Conservation (phyloP, 2,888 invertebrate genomes). For the Artemia sinica region DNA sequence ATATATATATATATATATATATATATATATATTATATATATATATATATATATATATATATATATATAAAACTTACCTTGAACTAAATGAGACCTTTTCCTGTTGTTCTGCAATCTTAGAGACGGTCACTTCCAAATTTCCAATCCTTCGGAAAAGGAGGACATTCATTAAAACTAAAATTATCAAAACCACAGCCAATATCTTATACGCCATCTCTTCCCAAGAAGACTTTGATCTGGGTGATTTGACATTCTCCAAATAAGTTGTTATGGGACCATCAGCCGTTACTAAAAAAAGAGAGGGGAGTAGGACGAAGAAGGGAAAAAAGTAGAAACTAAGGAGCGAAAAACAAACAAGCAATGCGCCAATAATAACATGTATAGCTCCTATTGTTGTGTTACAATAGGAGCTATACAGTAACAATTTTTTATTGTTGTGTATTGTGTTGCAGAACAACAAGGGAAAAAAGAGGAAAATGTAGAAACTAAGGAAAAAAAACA, state of each 20-base stretch:
- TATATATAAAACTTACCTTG: not conserved
- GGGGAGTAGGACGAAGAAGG: not conserved
- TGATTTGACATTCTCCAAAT: not conserved
- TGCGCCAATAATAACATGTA: no score
- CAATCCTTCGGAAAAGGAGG: not conserved
- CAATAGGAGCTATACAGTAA: no score
- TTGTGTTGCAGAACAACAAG: no score
- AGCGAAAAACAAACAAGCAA: no score
- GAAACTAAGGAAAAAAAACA: no score
- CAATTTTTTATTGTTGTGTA: no score
- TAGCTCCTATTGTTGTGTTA: no score
- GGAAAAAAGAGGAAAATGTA: no score
- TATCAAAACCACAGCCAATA: not conserved
- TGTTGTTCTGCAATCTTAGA: slow-evolving; percentile 10
- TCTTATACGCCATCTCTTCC: not conserved
- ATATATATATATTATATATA: no score
- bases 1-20: no score
- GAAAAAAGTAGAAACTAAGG: no score
- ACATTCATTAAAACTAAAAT: not conserved
- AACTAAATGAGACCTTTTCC: not conserved
- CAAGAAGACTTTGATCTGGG: not conserved
- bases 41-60: no score
- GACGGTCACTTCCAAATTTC: slow-evolving; percentile 7
- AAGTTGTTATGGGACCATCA: not conserved
- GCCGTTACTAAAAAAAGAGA: not conserved